Percentiles rank a stretch among this genome's conserved stretches.
These are phyloP conservation scores for Linnaemya tessellans DNA, from an alignment of 2,888 invertebrate genomes.

Conservation along the genomic window DNA sequence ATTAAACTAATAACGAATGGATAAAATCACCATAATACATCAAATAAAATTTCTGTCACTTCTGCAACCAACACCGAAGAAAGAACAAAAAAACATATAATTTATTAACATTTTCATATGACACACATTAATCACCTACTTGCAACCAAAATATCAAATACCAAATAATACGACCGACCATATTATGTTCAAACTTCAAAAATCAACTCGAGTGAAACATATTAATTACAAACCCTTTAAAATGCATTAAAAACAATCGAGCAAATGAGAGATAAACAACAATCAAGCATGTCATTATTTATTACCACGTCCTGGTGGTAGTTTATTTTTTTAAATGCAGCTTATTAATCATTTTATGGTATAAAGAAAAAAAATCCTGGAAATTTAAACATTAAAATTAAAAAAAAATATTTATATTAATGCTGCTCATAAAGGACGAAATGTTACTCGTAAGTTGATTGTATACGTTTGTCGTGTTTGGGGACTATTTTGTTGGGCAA, in stretches of 20 bases:
- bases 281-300: conserved; percentile 72
- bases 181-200: conserved; percentile 8
- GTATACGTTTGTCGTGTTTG: conserved; percentile 54
- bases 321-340: conserved; percentile 68
- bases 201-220: conserved; percentile 4
- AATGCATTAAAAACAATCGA: conserved; percentile 68
- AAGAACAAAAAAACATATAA: conserved; percentile 28
- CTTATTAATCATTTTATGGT: conserved; percentile 70
- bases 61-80: background rate
- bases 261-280: conserved; percentile 66
- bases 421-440: background rate
- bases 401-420: background rate
- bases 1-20: background rate
- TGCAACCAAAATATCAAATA: conserved; percentile 1
- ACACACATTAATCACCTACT: conserved; percentile 58
- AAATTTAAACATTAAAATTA: conserved; percentile 33
- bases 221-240: conserved; percentile 74
- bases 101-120: conserved; percentile 35
- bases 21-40: background rate
- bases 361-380: conserved; percentile 9
- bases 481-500: conserved; percentile 54
- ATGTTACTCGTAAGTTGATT: conserved; percentile 37
- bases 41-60: conserved; percentile 4
- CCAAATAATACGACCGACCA: background rate
- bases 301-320: conserved; percentile 56